Conservation (phyloP, 2,113 vertebrate species). For the Sterna hirundo region DNA sequence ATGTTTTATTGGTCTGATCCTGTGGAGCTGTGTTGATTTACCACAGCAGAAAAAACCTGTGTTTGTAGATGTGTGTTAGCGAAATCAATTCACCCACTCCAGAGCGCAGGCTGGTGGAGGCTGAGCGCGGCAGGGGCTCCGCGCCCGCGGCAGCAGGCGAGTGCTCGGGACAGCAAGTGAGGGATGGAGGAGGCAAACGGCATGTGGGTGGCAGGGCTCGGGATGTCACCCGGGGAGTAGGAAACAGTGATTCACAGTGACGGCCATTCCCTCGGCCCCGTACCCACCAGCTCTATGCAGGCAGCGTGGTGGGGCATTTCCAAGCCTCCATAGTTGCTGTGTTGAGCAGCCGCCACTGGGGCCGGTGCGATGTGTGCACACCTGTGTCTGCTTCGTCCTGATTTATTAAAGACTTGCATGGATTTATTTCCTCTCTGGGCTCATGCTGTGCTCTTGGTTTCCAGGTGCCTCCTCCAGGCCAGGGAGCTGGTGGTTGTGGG, state of each 20-base stretch:
- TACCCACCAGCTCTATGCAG: background rate
- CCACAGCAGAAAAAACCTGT: background rate
- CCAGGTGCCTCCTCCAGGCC: background rate
- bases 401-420: background rate
- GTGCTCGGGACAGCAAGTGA: background rate
- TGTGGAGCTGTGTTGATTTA: slow-evolving; percentile 41
- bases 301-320: background rate
- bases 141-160: accelerated
- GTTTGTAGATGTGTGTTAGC: background rate
- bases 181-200: background rate
- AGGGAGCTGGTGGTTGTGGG: no score
- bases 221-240: background rate
- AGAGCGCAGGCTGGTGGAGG: background rate
- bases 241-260: background rate
- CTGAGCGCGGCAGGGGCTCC: background rate
- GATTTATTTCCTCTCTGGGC: background rate
- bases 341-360: background rate
- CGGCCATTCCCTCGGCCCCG: accelerated
- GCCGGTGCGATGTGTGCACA: accelerated
- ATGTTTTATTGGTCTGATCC: slow-evolving; percentile 26
- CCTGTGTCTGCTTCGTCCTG: background rate
- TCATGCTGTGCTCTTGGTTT: background rate
- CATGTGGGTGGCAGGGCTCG: accelerated
- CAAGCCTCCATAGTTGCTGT: accelerated
- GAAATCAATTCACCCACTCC: background rate